A percentile compares a stretch with the other conserved stretches of the same genome.
phyloP scores from a whole-genome alignment of 2,888 invertebrate species.

The Cheilosia vernalis region DNA sequence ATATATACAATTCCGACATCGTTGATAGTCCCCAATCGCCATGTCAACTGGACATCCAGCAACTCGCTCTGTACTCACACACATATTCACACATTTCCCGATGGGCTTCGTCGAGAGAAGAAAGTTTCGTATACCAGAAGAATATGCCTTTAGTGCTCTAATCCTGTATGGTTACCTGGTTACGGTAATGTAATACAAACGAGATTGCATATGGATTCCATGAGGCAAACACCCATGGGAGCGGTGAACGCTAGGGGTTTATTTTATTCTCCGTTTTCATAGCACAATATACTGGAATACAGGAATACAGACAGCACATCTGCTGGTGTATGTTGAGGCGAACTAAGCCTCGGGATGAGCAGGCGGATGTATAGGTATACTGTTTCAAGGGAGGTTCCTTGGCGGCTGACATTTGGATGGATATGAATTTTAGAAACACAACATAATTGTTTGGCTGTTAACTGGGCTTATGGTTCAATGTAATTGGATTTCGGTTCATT shows the following conservation, averaged over 20 bases:
- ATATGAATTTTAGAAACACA: conserved; percentile 30
- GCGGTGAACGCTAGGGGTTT: conserved; percentile 39
- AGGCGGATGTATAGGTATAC: not conserved
- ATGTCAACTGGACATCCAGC: conserved; percentile 69
- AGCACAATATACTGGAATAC: conserved; percentile 47
- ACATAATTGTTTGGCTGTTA: conserved; percentile 44
- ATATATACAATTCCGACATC: conserved; percentile 46
- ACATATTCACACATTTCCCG: conserved; percentile 15
- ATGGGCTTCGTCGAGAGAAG: conserved; percentile 5
- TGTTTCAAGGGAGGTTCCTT: not conserved
- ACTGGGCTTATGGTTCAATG: conserved; percentile 42
- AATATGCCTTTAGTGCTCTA: not conserved
- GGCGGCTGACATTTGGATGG: not conserved
- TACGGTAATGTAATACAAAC: conserved; percentile 63
- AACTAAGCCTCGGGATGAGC: not conserved
- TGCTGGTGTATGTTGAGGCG: not conserved
- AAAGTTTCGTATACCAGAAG: conserved; percentile 1
- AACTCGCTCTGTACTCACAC: conserved; percentile 12
- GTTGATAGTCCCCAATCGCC: conserved; percentile 70
- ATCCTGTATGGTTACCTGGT: conserved; percentile 68
- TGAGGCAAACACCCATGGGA: conserved; percentile 51
- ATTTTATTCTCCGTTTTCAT: conserved; percentile 50
- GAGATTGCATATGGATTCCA: conserved; percentile 64
- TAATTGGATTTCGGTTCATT: conserved; percentile 51
- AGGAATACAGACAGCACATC: not conserved